A percentile compares a stretch with the other conserved stretches of the same genome.
Evolutionary conservation across 2,888 invertebrate genomes (phyloP).

Genomic region (Parapristionchus giblindavisi): DNA sequence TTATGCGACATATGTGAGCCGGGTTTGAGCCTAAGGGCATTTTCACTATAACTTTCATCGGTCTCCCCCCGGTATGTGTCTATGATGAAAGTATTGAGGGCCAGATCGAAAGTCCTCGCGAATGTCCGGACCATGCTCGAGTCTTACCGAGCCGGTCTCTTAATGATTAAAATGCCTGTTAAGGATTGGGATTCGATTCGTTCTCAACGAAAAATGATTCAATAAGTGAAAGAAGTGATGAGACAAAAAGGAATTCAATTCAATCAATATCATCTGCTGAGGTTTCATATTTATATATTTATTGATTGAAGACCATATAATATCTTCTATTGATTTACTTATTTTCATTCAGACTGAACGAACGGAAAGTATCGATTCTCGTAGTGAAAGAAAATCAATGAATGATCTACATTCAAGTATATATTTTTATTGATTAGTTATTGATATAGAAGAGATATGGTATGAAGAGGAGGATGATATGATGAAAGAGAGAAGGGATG

Average conservation of each 20-base stretch:
- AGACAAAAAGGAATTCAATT: constrained; percentile 24
- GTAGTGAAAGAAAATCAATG: not conserved
- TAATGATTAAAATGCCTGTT: too few species aligned
- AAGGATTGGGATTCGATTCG: constrained; percentile 10
- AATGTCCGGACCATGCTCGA: too few species aligned
- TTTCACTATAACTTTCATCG: too few species aligned
- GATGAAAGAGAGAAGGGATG: not conserved
- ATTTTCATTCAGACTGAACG: not conserved
- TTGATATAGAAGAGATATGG: not conserved
- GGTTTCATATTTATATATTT: too few species aligned
- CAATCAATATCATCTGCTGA: constrained; percentile 19
- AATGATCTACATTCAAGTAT: not conserved
- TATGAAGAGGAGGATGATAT: not conserved
- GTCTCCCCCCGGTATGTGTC: too few species aligned
- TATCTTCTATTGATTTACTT: not conserved
- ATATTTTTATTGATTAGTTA: too few species aligned
- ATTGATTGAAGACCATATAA: too few species aligned
- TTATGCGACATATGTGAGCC: too few species aligned
- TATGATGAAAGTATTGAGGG: too few species aligned
- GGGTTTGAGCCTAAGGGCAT: too few species aligned
- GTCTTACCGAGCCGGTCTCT: too few species aligned
- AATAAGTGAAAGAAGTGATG: not conserved
- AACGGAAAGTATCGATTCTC: not conserved
- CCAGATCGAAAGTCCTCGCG: too few species aligned
- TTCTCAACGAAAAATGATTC: not conserved